Evolutionary conservation across 2,113 vertebrate species (phyloP), one percentile per base, ranked within the genome.

Genomic region (Proteles cristata): DNA sequence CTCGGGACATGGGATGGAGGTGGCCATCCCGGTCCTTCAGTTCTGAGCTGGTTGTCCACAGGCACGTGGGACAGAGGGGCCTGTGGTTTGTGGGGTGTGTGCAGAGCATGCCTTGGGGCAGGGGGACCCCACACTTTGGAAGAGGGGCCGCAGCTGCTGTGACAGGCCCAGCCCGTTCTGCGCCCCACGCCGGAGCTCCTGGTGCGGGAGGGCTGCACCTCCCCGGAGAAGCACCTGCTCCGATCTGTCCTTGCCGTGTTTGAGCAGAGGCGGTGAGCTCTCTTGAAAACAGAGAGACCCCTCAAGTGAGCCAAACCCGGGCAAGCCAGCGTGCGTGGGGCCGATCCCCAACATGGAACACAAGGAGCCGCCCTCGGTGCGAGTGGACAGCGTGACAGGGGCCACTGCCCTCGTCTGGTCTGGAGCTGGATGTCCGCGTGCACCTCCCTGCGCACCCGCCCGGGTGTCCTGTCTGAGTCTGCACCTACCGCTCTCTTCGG

Each of bases 371-470:
- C 74, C 12, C 4, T 89, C 28, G 8, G 33, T 3, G 9, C 35
- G 16, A 55, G 76, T 28, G 21, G 58, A 7, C 25, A 1, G 39
- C 28, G 0, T 3, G 31, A 90, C 3, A 21, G 58, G 14, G 58
- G 33, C 31, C 2, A 10, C 14, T 9, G 1, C 8, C 2, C 0
- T 17, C 28, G 1, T 17, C 19, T 8, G 0, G 0, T 39, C 9
- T 4, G 26, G 2, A 2, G 14, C 50, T 63, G 0, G 73, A 11
- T 16, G 28, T 10, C 58, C 58, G 2, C 2, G 65, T 1, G 0
- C 12, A 1, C 11, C 0, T 4, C 0, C 5, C 63, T 69, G 1
- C 0, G 10, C 23, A 0, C 3, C 11, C 31, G 4, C 35, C 0
- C 2, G n/a, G 5, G 11, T 2, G 4, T 11, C 28, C 2, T 4